Evolutionary conservation across 2,797 vertebrate genomes (phyloP).

Genomic region (Neosilurus mollespiculum): DNA sequence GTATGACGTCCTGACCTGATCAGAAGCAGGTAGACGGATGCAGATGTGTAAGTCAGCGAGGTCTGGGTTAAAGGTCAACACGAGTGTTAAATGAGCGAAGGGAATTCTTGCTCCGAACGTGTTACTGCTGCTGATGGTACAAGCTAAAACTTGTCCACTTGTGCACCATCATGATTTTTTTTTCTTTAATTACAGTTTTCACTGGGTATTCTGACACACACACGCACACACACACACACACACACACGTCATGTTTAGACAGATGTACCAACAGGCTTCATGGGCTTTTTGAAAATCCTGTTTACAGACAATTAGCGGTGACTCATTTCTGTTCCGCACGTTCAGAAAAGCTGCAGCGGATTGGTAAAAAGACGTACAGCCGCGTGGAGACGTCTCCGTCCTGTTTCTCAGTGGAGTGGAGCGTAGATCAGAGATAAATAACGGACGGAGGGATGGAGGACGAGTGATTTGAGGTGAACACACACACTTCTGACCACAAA

Average conservation of each 20-base stretch:
- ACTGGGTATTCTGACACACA: not conserved
- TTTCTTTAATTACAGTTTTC: not conserved
- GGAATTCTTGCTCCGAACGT: not conserved
- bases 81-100: not conserved
- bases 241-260: slow-evolving; percentile 27
- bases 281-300: slow-evolving; percentile 1
- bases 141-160: slow-evolving; percentile 6
- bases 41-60: not conserved
- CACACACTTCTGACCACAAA: not conserved
- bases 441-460: not conserved
- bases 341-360: not conserved
- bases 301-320: not conserved
- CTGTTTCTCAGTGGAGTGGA: not conserved
- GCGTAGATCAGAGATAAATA: not conserved
- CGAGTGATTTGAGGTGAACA: not conserved
- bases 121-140: not conserved
- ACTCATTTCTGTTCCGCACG: not conserved
- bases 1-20: not conserved
- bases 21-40: not conserved
- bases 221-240: not conserved
- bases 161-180: not conserved
- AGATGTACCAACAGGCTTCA: slow-evolving; percentile 42
- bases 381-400: not conserved
- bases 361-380: not conserved
- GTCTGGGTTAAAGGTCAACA: not conserved